phyloP scores from a whole-genome alignment of 92 coral and sea anemone genomes.

The Phenganax subtilis region DNA sequence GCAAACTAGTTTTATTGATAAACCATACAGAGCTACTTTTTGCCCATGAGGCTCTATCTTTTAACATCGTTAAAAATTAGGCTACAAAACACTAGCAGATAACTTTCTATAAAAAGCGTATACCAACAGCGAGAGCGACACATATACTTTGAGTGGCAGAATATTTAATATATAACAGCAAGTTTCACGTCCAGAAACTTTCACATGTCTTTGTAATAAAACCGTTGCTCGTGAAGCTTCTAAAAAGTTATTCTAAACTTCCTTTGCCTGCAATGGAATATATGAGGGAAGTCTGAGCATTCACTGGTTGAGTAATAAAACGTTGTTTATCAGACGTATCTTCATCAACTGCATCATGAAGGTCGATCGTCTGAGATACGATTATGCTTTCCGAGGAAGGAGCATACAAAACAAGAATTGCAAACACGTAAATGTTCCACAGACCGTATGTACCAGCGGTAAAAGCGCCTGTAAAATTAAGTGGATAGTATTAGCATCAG shows the following conservation, averaged over 20 bases:
- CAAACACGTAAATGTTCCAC: conserved; percentile 87
- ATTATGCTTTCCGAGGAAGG: conserved; percentile 54
- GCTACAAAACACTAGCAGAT: too few relatives aligned
- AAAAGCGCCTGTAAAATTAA: conserved; percentile 62
- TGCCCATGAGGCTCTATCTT: too few relatives aligned
- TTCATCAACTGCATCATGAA: conserved; percentile 6
- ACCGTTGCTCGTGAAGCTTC: background rate
- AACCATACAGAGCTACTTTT: too few relatives aligned
- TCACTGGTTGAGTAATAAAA: conserved; percentile 24
- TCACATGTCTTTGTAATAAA: too few relatives aligned
- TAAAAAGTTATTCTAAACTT: background rate
- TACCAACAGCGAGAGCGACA: too few relatives aligned
- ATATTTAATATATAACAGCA: too few relatives aligned
- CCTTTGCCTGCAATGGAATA: conserved; percentile 42
- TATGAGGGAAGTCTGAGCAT: conserved; percentile 18
- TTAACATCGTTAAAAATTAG: too few relatives aligned
- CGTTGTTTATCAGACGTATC: conserved; percentile 13
- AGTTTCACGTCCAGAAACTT: too few relatives aligned
- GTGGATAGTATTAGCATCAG: background rate
- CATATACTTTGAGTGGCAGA: too few relatives aligned
- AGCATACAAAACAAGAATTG: conserved; percentile 74
- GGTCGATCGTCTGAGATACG: background rate
- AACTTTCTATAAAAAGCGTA: too few relatives aligned
- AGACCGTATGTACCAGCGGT: conserved; percentile 88
- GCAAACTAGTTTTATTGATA: too few relatives aligned